These are phyloP conservation scores for Menidia beryllina DNA, from an alignment of 2,113 vertebrate genomes.

Conservation along the genomic window DNA sequence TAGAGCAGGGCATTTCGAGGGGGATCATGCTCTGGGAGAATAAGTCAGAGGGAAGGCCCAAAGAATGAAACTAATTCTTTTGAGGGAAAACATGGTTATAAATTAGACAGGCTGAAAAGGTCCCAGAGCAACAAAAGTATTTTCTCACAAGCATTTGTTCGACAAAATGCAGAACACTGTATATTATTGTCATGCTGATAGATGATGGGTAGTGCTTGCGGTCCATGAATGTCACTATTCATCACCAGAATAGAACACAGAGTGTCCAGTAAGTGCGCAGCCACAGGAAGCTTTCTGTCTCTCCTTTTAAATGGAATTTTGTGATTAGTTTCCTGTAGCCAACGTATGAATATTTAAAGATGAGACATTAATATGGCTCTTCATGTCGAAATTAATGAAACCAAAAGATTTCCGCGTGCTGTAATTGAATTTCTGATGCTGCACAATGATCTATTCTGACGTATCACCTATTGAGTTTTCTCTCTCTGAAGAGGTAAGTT, in stretches of 20 bases:
- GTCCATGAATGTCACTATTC: conserved; percentile 73
- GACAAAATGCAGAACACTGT: conserved; percentile 60
- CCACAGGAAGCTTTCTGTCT: conserved; percentile 20
- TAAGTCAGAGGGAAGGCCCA: not conserved
- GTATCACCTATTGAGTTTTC: too few relatives aligned
- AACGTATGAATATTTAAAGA: not conserved
- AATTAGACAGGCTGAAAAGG: not conserved
- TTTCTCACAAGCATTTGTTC: conserved; percentile 31
- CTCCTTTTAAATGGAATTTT: conserved; percentile 12
- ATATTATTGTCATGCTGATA: conserved; percentile 61
- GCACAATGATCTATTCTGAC: not conserved
- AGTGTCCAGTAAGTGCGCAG: conserved; percentile 48
- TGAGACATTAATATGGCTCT: not conserved
- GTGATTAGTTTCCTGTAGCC: not conserved
- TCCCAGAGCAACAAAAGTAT: conserved; percentile 22
- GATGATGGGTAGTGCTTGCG: conserved; percentile 45
- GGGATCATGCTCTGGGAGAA: not conserved
- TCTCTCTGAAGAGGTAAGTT: not conserved
- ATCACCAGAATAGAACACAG: conserved; percentile 57
- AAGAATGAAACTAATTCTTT: conserved; percentile 9
- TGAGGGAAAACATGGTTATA: conserved; percentile 10
- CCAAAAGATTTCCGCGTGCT: not conserved
- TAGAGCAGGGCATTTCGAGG: conserved; percentile 22
- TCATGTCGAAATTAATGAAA: not conserved
- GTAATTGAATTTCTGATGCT: not conserved